phyloP scores from a whole-genome alignment of 2,888 invertebrate genomes.

The Sphaerophoria taeniata region DNA sequence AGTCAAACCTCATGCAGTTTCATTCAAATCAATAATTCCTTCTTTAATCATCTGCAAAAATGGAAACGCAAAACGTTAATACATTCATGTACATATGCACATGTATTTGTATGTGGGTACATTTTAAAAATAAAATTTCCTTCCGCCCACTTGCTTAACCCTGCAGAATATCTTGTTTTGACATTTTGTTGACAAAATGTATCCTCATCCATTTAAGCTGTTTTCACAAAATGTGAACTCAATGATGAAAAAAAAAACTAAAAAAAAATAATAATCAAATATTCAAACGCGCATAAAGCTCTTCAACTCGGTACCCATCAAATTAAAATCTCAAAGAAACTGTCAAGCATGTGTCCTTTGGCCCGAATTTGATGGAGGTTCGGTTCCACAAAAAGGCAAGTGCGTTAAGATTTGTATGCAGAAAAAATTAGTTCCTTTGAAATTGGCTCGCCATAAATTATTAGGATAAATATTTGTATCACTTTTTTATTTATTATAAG shows the following conservation, averaged over 20 bases:
- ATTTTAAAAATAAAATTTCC: background rate
- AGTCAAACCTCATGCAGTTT: too few species aligned
- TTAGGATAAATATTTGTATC: background rate
- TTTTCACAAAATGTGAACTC: background rate
- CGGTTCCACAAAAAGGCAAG: background rate
- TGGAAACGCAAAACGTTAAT: too few species aligned
- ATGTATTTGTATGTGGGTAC: background rate
- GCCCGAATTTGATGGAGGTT: conserved; percentile 13
- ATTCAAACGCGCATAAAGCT: background rate
- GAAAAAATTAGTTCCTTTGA: background rate
- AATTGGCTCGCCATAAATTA: background rate
- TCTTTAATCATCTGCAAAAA: too few species aligned
- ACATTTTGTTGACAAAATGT: conserved; percentile 25
- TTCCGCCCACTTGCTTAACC: background rate
- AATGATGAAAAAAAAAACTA: background rate
- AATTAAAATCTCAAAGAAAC: conserved; percentile 1
- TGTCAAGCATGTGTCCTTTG: conserved; percentile 20
- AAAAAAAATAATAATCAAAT: background rate
- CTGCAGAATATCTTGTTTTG: conserved; percentile 12
- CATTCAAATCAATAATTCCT: too few species aligned
- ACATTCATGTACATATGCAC: too few species aligned
- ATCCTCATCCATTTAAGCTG: background rate
- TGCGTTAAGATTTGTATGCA: background rate
- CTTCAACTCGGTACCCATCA: background rate
- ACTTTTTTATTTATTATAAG: background rate